These are phyloP conservation scores for Drosophila rhopaloa DNA, from an alignment of 1,140 invertebrate genomes.

Conservation along the genomic window DNA sequence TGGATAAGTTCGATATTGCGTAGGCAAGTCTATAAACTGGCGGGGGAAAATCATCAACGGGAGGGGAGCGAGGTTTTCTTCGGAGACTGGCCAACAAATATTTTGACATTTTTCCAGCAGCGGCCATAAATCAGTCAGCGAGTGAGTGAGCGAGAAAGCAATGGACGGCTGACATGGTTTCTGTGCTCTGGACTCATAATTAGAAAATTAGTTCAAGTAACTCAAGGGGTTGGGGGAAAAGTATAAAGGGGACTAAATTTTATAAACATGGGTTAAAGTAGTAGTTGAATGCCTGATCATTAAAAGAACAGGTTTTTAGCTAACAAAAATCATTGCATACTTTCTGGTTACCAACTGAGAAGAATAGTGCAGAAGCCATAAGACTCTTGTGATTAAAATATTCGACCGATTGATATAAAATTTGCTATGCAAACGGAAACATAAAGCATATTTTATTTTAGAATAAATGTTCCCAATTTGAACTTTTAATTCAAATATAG, in stretches of 20 bases:
- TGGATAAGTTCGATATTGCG: slow-evolving; percentile 74
- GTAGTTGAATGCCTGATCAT: background rate
- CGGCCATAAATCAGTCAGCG: slow-evolving; percentile 71
- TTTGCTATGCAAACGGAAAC: too few relatives aligned
- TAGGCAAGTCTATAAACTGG: slow-evolving; percentile 42
- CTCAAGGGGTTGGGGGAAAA: slow-evolving; percentile 9
- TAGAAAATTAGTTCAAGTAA: slow-evolving; percentile 78
- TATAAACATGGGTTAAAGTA: background rate
- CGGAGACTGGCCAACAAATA: slow-evolving; percentile 56
- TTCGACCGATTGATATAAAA: too few relatives aligned
- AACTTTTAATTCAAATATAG: too few relatives aligned
- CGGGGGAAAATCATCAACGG: slow-evolving; percentile 12
- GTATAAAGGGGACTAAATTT: background rate
- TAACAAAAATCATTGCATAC: background rate
- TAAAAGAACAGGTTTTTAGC: background rate
- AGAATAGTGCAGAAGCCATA: too few relatives aligned
- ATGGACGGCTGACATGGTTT: slow-evolving; percentile 70
- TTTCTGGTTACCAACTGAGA: background rate
- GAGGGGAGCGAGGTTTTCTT: background rate
- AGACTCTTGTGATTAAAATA: too few relatives aligned
- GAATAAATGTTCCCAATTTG: too few relatives aligned
- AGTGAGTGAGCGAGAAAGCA: slow-evolving; percentile 23
- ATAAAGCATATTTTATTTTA: too few relatives aligned
- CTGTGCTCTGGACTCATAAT: slow-evolving; percentile 71
- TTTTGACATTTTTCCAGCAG: slow-evolving; percentile 82